A percentile compares a stretch with the other conserved stretches of the same genome.
Conservation (phyloP, 2,113 vertebrate genomes). For the Antennarius striatus region DNA sequence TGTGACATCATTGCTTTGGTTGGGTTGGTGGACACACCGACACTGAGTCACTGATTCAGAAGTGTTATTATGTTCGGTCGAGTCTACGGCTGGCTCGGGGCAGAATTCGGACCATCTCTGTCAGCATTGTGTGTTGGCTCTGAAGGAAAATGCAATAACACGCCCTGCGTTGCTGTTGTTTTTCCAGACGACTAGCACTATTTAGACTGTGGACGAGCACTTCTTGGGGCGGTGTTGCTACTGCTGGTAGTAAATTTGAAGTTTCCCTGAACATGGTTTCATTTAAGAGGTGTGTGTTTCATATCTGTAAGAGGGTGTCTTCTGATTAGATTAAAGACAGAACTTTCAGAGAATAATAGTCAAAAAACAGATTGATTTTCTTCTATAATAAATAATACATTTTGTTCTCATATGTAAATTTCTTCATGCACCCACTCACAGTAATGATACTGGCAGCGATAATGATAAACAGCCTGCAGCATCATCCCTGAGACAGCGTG, state of each 20-base stretch:
- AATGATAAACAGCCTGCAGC: conserved; percentile 25
- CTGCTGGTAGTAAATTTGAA: conserved; percentile 43
- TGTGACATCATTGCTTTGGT: conserved; percentile 56
- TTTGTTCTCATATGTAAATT: conserved; percentile 25
- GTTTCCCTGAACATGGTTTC: conserved; percentile 5
- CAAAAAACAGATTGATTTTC: background rate
- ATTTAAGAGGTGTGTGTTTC: background rate
- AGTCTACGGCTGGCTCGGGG: conserved; percentile 41
- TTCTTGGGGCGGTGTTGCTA: conserved; percentile 36
- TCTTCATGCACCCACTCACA: conserved; percentile 35
- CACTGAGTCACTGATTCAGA: conserved; percentile 54
- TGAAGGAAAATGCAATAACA: conserved; percentile 57
- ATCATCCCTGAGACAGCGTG: conserved; percentile 12
- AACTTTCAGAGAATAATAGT: background rate
- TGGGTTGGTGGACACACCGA: conserved; percentile 36
- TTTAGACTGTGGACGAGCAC: conserved; percentile 44
- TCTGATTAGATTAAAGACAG: background rate
- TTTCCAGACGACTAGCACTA: conserved; percentile 49
- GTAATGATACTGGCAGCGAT: conserved; percentile 27
- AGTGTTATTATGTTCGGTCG: conserved; percentile 58
- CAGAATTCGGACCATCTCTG: conserved; percentile 35
- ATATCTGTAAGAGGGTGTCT: background rate
- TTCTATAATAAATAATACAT: conserved; percentile 12
- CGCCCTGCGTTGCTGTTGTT: conserved; percentile 39
- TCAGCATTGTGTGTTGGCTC: conserved; percentile 49